Evolutionary conservation across 2,888 invertebrate species (phyloP), one percentile per base, ranked within the genome.

Genomic region (Bombyx huttoni): DNA sequence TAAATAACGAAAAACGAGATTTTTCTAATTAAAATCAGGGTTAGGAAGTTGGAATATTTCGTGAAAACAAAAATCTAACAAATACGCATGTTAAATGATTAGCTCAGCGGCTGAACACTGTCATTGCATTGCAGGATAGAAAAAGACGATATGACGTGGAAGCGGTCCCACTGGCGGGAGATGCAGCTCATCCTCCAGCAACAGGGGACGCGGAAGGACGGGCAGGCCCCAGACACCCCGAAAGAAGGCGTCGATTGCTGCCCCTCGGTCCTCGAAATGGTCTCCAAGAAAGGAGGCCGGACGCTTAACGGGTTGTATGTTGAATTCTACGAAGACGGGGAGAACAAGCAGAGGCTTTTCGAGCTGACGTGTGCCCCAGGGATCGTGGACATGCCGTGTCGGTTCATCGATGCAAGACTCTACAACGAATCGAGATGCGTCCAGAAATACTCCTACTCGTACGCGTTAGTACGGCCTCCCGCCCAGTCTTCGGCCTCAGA

Each of bases 401-500:
- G 86, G 0, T 94, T 94, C 81, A 89, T 95, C 67, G 93, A 94
- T 78, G 90, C 90, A n/a, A 89, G 91, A 55, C 86, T 93, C 51
- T 90, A 90, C 75, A 90, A 90, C 66, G 91, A 91, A 58, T 94
- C 95, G n/a, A 88, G 90, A 65, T 96, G 96, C 82, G 92, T 94
- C 49, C 96, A 96, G 75, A 92, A 93, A 75, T 94, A 93, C 78
- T 93, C 94, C 49, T 96, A 93, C 74, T 92, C 94, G 5, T 96
- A 96, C 82, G 96, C 96, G 52, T 88, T 96, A 61, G 93, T 96
- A 53, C 90, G 93, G 63, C 92, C 92, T 69, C 59, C 70, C 10
- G 60, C 70, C 10, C 61, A 67, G 47, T 89, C 76, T 53, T 69
- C 83, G 58, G 77, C 80, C 47, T 77, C 81, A 46, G 82, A 86